Base-by-base conservation (phyloP, 1,140 invertebrate genomes). In the Acromyrmex heyeri region DNA sequence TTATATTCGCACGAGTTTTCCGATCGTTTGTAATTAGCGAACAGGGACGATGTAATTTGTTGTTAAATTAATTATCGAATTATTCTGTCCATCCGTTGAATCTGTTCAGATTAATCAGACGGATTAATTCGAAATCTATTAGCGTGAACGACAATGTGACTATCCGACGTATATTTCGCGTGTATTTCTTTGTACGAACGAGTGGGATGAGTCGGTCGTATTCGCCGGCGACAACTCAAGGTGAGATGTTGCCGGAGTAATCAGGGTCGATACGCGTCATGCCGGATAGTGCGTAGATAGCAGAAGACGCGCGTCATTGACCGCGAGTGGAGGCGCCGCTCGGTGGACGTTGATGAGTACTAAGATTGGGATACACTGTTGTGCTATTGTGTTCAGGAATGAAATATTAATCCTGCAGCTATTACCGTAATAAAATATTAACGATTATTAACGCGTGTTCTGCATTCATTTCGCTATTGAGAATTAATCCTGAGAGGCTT, bases 321-420 rank as follows among this genome's bases (percentile, higher is more conserved):
- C 67, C 85, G 75, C 53, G 79, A 79, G 53, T 73, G 73, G 69
- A 73, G 90, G 21, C 86, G 93, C 91, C 94, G 91, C 91, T 92
- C 93, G 83, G 90, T 86, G 94, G 93, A 86, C 57, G 91, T 92
- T 92, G 92, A 89, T 81, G 93, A n/a, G 61, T 55, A 93, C 89
- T 92, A 90, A 30, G 38, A 16, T 48, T 69, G 50, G 59, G 55
- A 72, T 30, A 16, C n/a, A 18, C 24, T 8, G 34, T 38, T 67
- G 64, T 18, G 16, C 21, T 76, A 55, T 27, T 53, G 14, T 34
- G 34, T n/a, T 30, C 14, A 14, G 38, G 48, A 70, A 6, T 67
- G 2, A 21, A 44, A 3, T 10, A 21, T 48, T 44, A 48, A 67
- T n/a, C 44, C 34, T 21, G n/a, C 18, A 34, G 27, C 6, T 65